These are phyloP conservation scores for Eubasilissa regina DNA, from an alignment of 1,140 invertebrate species.

Conservation along the genomic window DNA sequence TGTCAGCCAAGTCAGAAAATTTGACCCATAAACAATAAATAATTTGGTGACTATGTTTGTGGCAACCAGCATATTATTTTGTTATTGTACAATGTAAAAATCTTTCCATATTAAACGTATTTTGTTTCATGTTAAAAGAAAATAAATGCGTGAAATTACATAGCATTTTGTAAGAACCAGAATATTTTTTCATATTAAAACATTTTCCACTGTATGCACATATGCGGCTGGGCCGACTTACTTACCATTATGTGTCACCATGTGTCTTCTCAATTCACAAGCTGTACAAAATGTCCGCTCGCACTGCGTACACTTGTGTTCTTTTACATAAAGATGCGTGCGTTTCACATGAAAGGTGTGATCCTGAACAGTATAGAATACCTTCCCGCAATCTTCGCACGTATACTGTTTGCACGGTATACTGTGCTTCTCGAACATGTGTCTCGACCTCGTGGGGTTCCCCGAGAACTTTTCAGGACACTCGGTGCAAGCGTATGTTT, in stretches of 20 bases:
- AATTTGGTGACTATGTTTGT: too few species aligned
- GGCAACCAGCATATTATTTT: too few species aligned
- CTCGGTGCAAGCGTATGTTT: not conserved
- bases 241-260: not conserved
- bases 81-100: too few species aligned
- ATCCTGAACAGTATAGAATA: not conserved
- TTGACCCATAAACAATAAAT: too few species aligned
- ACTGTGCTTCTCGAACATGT: not conserved
- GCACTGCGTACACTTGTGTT: not conserved
- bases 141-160: too few species aligned
- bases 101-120: too few species aligned
- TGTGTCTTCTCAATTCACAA: not conserved
- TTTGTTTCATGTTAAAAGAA: too few species aligned
- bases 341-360: not conserved
- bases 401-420: not conserved
- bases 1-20: too few species aligned
- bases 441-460: not conserved
- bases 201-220: too few species aligned
- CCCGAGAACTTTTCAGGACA: not conserved
- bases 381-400: not conserved
- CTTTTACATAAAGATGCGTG: not conserved
- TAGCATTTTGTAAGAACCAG: too few species aligned
- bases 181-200: too few species aligned
- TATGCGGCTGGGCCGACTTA: too few species aligned
- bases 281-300: not conserved